Evolutionary conservation across 2,888 invertebrate genomes (phyloP).

Genomic region (Idaea biselata): DNA sequence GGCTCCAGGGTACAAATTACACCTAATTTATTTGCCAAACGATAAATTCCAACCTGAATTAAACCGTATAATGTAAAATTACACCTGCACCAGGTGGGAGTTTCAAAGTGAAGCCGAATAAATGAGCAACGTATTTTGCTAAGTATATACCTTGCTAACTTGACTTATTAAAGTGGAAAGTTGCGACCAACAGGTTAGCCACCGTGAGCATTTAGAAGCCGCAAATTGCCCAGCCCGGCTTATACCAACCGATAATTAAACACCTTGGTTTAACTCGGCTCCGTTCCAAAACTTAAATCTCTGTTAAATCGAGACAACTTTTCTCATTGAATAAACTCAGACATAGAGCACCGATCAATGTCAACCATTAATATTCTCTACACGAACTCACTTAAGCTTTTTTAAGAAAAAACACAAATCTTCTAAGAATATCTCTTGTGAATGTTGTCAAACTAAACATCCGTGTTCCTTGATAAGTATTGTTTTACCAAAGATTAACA

Average conservation of each 20-base stretch:
- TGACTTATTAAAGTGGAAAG: constrained; percentile 26
- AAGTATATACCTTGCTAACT: constrained; percentile 4
- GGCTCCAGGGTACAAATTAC: background rate
- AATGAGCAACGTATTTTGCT: constrained; percentile 15
- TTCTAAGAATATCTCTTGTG: constrained; percentile 26
- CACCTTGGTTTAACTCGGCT: constrained; percentile 34
- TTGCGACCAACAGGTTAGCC: constrained; percentile 44
- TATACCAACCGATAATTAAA: constrained; percentile 43
- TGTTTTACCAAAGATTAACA: constrained; percentile 32
- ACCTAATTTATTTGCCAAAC: background rate
- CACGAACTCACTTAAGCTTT: background rate
- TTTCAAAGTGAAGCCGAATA: constrained; percentile 22
- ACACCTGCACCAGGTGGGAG: constrained; percentile 8
- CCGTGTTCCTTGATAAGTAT: constrained; percentile 28
- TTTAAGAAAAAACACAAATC: constrained; percentile 15
- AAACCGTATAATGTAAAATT: background rate
- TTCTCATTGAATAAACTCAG: constrained; percentile 3
- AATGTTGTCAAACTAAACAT: constrained; percentile 28
- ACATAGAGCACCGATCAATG: background rate
- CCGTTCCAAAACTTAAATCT: constrained; percentile 32
- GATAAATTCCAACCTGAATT: background rate
- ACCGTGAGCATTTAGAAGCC: constrained; percentile 32
- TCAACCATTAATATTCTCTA: background rate
- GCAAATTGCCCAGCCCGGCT: constrained; percentile 38
- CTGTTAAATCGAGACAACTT: constrained; percentile 10